Conservation (phyloP, 2,888 invertebrate species). For the Tubiluchus corallicola region DNA sequence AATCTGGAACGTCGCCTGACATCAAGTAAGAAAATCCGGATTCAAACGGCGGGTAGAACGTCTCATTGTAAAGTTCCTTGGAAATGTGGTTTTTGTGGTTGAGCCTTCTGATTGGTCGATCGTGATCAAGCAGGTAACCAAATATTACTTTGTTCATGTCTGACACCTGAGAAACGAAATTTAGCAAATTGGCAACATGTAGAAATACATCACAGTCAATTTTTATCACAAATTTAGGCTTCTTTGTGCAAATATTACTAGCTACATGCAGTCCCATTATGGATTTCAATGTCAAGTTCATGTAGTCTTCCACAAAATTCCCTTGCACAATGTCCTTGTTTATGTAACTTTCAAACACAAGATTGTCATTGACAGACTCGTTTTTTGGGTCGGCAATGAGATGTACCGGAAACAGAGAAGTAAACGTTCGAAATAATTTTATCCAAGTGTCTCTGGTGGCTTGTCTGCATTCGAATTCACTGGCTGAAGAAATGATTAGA, state of each 20-base stretch:
- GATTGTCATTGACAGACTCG: not conserved
- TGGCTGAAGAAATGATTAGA: not conserved
- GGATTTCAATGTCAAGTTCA: not conserved
- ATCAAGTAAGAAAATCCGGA: not conserved
- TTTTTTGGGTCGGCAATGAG: not conserved
- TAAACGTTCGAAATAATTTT: too few relatives aligned
- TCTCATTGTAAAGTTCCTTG: not conserved
- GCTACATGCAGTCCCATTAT: not conserved
- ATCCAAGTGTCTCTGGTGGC: not conserved
- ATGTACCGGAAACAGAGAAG: not conserved
- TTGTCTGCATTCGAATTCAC: not conserved
- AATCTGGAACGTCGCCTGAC: not conserved
- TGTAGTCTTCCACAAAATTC: not conserved
- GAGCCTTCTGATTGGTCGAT: not conserved
- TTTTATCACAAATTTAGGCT: not conserved
- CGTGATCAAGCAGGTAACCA: not conserved
- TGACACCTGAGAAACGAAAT: not conserved
- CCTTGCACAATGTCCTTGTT: not conserved
- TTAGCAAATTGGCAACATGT: not conserved
- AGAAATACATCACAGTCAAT: not conserved
- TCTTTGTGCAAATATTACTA: not conserved
- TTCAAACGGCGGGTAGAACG: not conserved
- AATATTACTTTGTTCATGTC: not conserved
- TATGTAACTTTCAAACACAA: constrained; percentile 3
- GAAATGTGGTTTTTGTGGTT: not conserved